Conservation (phyloP, 2,888 invertebrate species). For the Andrena marginata region DNA sequence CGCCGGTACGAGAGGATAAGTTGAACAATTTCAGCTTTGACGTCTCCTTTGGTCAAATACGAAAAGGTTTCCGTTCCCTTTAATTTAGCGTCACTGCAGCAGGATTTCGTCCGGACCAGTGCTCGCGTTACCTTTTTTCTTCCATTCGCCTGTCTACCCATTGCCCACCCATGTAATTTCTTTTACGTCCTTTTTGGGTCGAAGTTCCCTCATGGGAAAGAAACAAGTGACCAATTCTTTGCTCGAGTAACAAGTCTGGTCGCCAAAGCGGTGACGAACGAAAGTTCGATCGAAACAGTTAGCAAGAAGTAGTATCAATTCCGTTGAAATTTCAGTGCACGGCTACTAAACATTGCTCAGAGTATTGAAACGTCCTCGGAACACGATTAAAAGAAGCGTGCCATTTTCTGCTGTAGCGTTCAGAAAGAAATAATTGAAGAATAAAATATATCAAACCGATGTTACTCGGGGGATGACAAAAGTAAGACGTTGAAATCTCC, state of each 20-base stretch:
- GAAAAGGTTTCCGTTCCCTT: slow-evolving; percentile 55
- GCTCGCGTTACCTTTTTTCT: slow-evolving; percentile 28
- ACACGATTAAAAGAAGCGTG: too few relatives aligned
- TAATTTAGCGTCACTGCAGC: slow-evolving; percentile 48
- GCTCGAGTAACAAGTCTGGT: slow-evolving; percentile 38
- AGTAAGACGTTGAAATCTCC: too few relatives aligned
- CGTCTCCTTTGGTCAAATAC: slow-evolving; percentile 43
- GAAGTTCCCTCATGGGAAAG: slow-evolving; percentile 45
- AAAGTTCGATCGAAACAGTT: slow-evolving; percentile 15
- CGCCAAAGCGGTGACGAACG: slow-evolving; percentile 25
- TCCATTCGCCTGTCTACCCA: slow-evolving; percentile 30
- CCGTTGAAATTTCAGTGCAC: neutral
- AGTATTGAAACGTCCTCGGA: neutral
- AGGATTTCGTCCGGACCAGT: slow-evolving; percentile 48
- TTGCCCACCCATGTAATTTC: slow-evolving; percentile 26
- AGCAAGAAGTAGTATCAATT: slow-evolving; percentile 11
- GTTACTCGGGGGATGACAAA: too few relatives aligned
- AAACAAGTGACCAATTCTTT: slow-evolving; percentile 56
- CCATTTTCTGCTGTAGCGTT: too few relatives aligned
- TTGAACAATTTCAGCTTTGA: slow-evolving; percentile 56
- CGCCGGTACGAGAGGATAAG: slow-evolving; percentile 5
- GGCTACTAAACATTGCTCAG: neutral
- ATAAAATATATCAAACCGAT: too few relatives aligned
- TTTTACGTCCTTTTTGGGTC: slow-evolving; percentile 28
- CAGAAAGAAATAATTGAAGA: too few relatives aligned